Conservation (phyloP, 1,140 invertebrate genomes). For the Hypothenemus hampei region DNA sequence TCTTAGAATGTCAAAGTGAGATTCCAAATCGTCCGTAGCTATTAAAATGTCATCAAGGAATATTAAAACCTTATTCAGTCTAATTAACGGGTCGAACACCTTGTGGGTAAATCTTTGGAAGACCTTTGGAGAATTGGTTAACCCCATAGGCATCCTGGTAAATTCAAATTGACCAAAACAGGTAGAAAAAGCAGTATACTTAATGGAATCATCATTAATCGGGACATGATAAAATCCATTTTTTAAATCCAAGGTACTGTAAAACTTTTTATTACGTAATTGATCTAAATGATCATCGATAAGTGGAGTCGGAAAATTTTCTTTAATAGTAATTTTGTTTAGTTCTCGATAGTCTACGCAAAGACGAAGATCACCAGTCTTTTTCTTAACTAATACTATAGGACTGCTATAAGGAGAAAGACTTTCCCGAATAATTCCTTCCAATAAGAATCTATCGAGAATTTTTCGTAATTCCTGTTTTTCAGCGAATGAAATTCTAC, state of each 20-base stretch:
- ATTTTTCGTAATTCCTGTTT: neutral
- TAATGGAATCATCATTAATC: conserved; percentile 30
- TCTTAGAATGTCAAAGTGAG: conserved; percentile 2
- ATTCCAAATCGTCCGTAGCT: neutral
- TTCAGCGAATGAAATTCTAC: neutral
- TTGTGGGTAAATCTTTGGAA: neutral
- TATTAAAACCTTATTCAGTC: neutral
- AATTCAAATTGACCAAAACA: conserved; percentile 35
- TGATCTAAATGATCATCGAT: conserved; percentile 41
- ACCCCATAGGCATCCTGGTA: neutral
- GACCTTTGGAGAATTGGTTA: neutral
- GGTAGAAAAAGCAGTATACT: conserved; percentile 35
- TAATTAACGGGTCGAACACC: neutral
- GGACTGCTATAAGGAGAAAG: conserved; percentile 16
- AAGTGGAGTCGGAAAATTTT: conserved; percentile 40
- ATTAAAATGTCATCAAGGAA: conserved; percentile 1
- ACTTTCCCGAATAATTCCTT: conserved; percentile 5
- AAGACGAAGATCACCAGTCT: conserved; percentile 14
- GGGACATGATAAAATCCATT: conserved; percentile 42
- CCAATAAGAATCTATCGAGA: neutral
- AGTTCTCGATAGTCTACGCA: conserved; percentile 34
- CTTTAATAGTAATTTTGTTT: conserved; percentile 43
- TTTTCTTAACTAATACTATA: conserved; percentile 22
- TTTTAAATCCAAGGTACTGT: conserved; percentile 38
- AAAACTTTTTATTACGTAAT: conserved; percentile 31